phyloP scores from a whole-genome alignment of 2,113 vertebrate species.

The Arothron firmamentum region DNA sequence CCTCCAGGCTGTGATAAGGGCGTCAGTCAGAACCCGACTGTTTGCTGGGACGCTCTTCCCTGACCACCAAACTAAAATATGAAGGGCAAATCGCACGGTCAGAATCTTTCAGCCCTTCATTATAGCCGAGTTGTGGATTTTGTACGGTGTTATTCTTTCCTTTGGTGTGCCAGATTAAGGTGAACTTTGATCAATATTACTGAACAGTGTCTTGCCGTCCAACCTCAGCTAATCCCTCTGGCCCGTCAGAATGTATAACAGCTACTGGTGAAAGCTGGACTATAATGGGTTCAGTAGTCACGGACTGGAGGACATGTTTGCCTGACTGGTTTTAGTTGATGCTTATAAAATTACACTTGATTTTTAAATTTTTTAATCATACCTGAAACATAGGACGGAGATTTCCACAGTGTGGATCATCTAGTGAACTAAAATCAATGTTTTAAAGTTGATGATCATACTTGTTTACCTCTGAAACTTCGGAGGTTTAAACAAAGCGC shows the following conservation, averaged over 20 bases:
- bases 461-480: no score
- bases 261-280: conserved; percentile 1
- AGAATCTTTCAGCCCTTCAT: conserved; percentile 10
- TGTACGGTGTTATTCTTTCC: conserved; percentile 37
- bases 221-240: conserved; percentile 32
- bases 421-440: no score
- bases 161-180: conserved; percentile 53
- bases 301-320: conserved; percentile 20
- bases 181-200: conserved; percentile 48
- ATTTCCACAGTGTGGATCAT: no score
- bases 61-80: neutral
- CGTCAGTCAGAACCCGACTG: conserved; percentile 28
- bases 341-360: no score
- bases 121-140: conserved; percentile 18
- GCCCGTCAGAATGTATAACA: conserved; percentile 22
- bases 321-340: neutral
- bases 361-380: no score
- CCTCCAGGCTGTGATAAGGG: conserved; percentile 33
- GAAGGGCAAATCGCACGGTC: conserved; percentile 4
- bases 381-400: no score
- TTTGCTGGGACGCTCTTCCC: conserved; percentile 4
- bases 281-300: conserved; percentile 24
- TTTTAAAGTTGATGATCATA: no score
- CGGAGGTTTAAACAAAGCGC: neutral
- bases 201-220: conserved; percentile 38